phyloP scores from a whole-genome alignment of 2,888 invertebrate species.

The Pseudoips prasinana region DNA sequence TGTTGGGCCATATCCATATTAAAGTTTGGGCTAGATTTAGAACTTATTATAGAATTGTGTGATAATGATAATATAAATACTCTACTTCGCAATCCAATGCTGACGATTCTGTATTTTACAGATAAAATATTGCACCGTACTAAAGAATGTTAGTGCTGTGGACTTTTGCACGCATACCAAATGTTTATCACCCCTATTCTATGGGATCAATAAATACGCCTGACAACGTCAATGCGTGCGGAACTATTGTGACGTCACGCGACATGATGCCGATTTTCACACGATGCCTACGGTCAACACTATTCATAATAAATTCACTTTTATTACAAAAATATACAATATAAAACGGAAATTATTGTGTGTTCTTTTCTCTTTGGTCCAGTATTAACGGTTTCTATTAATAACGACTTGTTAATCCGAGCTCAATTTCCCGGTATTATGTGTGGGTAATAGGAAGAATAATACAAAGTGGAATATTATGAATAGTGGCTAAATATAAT shows the following conservation, averaged over 20 bases:
- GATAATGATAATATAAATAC: no score
- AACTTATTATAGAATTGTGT: no score
- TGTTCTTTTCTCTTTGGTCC: conserved; percentile 14
- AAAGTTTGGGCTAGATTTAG: no score
- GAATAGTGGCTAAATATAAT: no score
- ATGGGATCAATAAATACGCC: conserved; percentile 42
- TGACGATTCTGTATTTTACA: no score
- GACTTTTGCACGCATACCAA: conserved; percentile 2
- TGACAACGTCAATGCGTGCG: conserved; percentile 46
- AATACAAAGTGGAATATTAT: no score
- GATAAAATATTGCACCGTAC: no score
- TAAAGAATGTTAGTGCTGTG: no score
- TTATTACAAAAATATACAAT: conserved; percentile 11
- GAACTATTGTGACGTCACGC: conserved; percentile 38
- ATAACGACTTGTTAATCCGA: conserved; percentile 24
- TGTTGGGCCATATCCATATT: no score
- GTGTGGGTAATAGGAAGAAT: conserved; percentile 9
- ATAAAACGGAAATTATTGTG: not conserved
- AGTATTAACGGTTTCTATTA: conserved; percentile 27
- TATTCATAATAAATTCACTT: conserved; percentile 22
- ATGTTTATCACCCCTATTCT: conserved; percentile 11
- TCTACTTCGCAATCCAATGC: no score
- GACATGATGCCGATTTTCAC: conserved; percentile 45
- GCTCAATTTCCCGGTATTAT: conserved; percentile 20
- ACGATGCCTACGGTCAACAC: conserved; percentile 35